Conservation (phyloP, 2,888 invertebrate genomes). For the Cheilosia soror region DNA sequence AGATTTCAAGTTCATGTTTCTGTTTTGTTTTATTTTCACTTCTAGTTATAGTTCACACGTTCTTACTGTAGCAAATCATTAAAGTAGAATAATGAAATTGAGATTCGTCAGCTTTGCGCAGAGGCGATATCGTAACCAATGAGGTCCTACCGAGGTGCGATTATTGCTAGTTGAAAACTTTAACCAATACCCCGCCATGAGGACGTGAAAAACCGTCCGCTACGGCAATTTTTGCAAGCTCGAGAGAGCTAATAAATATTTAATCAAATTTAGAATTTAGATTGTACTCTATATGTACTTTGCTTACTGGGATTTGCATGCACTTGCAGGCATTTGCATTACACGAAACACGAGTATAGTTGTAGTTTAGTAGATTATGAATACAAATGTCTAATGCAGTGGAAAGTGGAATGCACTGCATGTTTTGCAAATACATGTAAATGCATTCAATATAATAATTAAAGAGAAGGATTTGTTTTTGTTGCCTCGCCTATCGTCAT, state of each 20-base stretch:
- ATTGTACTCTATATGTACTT: no score
- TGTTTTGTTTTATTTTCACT: background rate
- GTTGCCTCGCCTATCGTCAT: no score
- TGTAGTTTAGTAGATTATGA: no score
- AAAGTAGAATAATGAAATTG: background rate
- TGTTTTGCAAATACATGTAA: no score
- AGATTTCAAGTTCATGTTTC: background rate
- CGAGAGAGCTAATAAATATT: conserved; percentile 83
- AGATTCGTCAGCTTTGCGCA: conserved; percentile 90
- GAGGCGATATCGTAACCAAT: conserved; percentile 96
- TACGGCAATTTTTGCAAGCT: conserved; percentile 94
- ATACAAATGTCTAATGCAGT: no score
- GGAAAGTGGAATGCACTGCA: no score
- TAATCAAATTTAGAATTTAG: background rate
- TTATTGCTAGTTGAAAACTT: conserved; percentile 97
- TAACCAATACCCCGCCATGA: conserved; percentile 95
- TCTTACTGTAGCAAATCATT: conserved; percentile 30
- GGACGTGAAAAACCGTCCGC: conserved; percentile 94
- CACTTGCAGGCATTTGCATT: no score
- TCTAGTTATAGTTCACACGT: conserved; percentile 78
- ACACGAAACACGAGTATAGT: no score
- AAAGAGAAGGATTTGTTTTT: no score
- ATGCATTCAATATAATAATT: no score
- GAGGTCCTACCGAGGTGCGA: conserved; percentile 95
- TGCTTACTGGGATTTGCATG: no score